Percentiles rank a stretch among this genome's conserved stretches.
phyloP scores from a whole-genome alignment of 1,140 invertebrate genomes.

The Monochamus saltuarius region DNA sequence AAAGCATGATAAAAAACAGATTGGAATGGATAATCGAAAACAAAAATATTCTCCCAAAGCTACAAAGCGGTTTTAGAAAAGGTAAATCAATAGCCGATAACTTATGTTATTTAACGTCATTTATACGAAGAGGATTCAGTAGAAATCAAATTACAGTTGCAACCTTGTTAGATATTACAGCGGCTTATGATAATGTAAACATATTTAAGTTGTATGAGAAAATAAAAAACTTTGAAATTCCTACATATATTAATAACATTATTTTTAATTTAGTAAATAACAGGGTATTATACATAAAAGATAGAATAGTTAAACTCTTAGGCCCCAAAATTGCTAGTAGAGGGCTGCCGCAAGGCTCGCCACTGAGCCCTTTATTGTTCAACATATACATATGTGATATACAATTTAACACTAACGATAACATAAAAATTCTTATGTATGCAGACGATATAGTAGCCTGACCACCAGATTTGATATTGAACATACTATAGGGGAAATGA shows the following conservation, averaged over 20 bases:
- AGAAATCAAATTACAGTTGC: background rate
- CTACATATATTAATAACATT: background rate
- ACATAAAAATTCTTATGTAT: background rate
- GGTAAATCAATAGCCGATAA: background rate
- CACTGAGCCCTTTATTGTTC: constrained; percentile 19
- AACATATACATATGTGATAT: constrained; percentile 5
- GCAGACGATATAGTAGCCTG: background rate
- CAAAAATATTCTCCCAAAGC: background rate
- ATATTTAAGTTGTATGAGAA: background rate
- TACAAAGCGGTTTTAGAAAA: constrained; percentile 9
- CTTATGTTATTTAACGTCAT: background rate
- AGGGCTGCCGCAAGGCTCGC: constrained; percentile 21
- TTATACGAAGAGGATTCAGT: background rate
- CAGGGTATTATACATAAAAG: background rate
- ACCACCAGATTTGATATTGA: background rate
- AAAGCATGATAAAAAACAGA: constrained; percentile 19
- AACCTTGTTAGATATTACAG: constrained; percentile 13
- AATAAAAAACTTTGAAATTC: constrained; percentile 1
- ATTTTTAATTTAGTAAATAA: background rate
- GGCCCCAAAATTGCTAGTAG: background rate
- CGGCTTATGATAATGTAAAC: constrained; percentile 14
- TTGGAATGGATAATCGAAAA: constrained; percentile 15
- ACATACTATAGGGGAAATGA: background rate
- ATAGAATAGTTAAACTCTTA: background rate
- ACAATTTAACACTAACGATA: background rate